A percentile compares a stretch with the other conserved stretches of the same genome.
Evolutionary conservation across 1,140 invertebrate species (phyloP).

Genomic region (Planococcus citri): DNA sequence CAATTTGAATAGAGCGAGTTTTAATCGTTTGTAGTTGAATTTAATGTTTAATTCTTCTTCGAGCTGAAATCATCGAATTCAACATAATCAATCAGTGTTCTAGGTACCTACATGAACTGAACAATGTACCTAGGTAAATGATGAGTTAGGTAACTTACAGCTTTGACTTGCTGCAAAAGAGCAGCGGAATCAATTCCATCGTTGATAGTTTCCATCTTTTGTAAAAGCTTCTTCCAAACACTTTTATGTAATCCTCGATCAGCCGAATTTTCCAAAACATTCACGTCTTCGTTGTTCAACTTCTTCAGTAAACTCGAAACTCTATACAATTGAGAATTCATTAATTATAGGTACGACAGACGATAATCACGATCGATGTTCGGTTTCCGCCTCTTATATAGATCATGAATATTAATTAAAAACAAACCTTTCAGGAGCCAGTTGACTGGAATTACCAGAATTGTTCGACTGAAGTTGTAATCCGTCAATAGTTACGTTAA

Average conservation of each 20-base stretch:
- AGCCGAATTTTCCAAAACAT: neutral
- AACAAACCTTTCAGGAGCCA: too few species aligned
- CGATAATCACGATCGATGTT: too few species aligned
- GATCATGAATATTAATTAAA: too few species aligned
- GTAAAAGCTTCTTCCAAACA: constrained; percentile 7
- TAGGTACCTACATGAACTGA: too few species aligned
- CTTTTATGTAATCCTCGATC: neutral
- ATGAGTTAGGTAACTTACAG: neutral
- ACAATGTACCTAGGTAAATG: too few species aligned
- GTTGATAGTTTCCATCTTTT: neutral
- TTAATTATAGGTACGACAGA: too few species aligned
- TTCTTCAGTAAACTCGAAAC: neutral
- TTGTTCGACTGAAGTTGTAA: neutral
- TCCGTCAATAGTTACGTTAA: neutral
- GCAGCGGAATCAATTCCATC: neutral
- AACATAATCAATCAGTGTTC: neutral
- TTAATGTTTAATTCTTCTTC: constrained; percentile 8
- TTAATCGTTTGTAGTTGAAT: constrained; percentile 9
- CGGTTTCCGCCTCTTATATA: too few species aligned
- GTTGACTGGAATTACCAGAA: neutral
- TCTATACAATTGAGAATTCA: too few species aligned
- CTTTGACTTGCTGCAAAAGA: neutral
- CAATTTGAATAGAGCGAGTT: constrained; percentile 3
- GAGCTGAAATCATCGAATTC: neutral
- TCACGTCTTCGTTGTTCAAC: neutral